Evolutionary conservation across 2,113 vertebrate genomes (phyloP).

Genomic region (Clinocottus analis): DNA sequence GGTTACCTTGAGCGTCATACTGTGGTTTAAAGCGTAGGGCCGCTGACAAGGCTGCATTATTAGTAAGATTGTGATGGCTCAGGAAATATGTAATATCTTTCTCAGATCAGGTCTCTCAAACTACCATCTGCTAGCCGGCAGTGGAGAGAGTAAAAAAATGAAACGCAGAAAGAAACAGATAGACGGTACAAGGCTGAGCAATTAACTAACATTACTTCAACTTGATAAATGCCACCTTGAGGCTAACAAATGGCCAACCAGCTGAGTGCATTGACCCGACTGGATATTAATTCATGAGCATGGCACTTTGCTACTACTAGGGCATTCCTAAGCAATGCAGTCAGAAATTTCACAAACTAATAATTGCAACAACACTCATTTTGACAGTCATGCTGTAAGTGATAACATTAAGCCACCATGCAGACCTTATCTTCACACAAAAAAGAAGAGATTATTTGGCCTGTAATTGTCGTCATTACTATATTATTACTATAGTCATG

Average conservation of each 20-base stretch:
- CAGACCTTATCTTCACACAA: neutral
- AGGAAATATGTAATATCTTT: no score
- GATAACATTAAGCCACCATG: neutral
- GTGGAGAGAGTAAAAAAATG: neutral
- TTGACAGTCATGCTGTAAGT: neutral
- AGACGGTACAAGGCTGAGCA: slow-evolving; percentile 18
- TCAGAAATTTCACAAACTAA: neutral
- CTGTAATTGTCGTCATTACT: neutral
- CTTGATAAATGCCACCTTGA: slow-evolving; percentile 38
- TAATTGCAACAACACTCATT: neutral
- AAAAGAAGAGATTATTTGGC: neutral
- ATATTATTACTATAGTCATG: no score
- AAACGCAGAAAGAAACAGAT: neutral
- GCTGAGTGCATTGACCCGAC: slow-evolving; percentile 4
- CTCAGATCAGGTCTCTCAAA: no score
- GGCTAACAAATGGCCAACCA: slow-evolving; percentile 23
- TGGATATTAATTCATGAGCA: neutral
- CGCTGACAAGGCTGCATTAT: no score
- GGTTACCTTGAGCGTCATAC: no score
- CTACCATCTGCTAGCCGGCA: slow-evolving; percentile 24
- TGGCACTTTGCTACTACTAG: neutral
- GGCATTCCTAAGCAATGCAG: neutral
- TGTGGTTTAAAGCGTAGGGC: no score
- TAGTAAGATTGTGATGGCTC: no score
- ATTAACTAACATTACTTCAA: slow-evolving; percentile 35